A percentile compares a stretch with the other conserved stretches of the same genome.
Evolutionary conservation across 2,797 vertebrate genomes (phyloP).

Genomic region (Sciaenops ocellatus): DNA sequence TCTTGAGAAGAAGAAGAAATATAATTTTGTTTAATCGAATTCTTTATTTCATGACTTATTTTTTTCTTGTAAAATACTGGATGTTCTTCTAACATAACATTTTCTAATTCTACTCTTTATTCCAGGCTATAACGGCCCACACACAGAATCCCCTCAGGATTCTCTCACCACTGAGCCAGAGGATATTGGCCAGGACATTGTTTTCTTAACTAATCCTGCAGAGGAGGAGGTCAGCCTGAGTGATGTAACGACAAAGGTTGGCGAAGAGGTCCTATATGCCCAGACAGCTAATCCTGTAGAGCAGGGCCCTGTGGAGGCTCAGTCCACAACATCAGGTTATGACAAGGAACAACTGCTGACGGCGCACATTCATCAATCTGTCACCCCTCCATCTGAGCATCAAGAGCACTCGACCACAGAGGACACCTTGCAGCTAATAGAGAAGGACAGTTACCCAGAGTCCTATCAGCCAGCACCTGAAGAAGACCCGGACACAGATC

Average conservation of each 20-base stretch:
- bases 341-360: conserved; percentile 32
- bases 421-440: conserved; percentile 49
- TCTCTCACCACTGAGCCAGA: conserved; percentile 81
- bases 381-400: conserved; percentile 43
- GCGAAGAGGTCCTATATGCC: conserved; percentile 84
- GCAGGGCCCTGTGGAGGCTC: conserved; percentile 38
- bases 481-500: conserved; percentile 19
- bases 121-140: conserved; percentile 74
- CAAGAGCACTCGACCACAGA: conserved; percentile 39
- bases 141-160: conserved; percentile 80
- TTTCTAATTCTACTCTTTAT: conserved; percentile 24
- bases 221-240: conserved; percentile 85
- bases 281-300: conserved; percentile 82
- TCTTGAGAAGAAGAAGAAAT: too few relatives aligned
- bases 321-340: conserved; percentile 21
- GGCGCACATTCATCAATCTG: conserved; percentile 26
- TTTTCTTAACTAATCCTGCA: conserved; percentile 85
- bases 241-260: conserved; percentile 67
- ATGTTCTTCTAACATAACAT: not conserved
- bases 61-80: not conserved
- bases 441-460: conserved; percentile 48
- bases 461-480: conserved; percentile 56
- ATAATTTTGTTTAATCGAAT: too few relatives aligned
- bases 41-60: not conserved
- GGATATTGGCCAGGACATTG: conserved; percentile 84